Evolutionary conservation across 2,113 vertebrate genomes (phyloP).

Genomic region (Murina feae): DNA sequence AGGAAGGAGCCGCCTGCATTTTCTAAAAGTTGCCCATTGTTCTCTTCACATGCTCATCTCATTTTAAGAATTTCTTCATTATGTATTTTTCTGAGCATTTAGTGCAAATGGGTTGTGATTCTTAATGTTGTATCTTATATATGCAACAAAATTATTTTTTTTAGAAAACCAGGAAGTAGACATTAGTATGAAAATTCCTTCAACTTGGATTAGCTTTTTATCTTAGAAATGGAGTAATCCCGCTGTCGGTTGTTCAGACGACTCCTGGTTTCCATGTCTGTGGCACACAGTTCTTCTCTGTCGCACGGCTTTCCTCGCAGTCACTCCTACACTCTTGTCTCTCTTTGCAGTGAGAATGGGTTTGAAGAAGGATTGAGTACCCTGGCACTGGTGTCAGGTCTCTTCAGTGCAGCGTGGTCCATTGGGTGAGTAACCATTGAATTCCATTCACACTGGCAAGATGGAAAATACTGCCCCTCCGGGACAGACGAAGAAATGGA

Average conservation of each 20-base stretch:
- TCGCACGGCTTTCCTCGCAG: slow-evolving; percentile 52
- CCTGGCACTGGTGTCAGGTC: slow-evolving; percentile 83
- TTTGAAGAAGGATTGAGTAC: slow-evolving; percentile 86
- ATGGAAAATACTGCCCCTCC: not conserved
- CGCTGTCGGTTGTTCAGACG: not conserved
- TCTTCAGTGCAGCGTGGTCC: slow-evolving; percentile 83
- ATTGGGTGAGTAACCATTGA: slow-evolving; percentile 79
- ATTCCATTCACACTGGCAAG: not conserved
- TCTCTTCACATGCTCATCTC: not conserved
- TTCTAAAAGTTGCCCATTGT: not conserved
- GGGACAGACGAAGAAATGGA: not conserved
- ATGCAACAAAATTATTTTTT: not conserved
- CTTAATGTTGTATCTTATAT: not conserved
- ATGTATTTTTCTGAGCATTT: not conserved
- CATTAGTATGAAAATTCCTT: not conserved
- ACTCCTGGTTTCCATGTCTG: no score
- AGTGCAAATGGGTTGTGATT: not conserved
- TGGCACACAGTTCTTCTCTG: not conserved
- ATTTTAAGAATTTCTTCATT: not conserved
- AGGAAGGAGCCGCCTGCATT: not conserved
- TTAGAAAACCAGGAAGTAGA: slow-evolving; percentile 4
- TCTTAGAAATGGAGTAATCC: not conserved
- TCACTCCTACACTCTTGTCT: slow-evolving; percentile 33
- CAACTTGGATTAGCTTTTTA: not conserved
- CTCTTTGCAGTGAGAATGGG: slow-evolving; percentile 82